Percentiles rank a stretch among this genome's conserved stretches.
Conservation (phyloP, 2,888 invertebrate genomes). For the Diloba caeruleocephala region DNA sequence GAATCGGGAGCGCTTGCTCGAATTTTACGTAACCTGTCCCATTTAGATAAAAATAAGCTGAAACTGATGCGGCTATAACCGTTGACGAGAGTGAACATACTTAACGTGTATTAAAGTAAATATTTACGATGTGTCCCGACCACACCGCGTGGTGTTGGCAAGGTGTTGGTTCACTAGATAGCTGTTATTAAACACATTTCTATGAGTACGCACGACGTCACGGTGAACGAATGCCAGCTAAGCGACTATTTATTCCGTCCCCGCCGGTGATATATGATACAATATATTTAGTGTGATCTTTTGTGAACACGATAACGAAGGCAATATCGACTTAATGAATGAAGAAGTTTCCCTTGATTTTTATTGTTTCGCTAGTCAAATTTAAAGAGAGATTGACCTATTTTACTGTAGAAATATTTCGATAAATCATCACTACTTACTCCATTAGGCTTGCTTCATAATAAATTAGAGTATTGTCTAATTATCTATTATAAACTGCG, state of each 20-base stretch:
- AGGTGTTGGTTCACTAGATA: slow-evolving; percentile 7
- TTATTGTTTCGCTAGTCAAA: neutral
- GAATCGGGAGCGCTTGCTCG: slow-evolving; percentile 9
- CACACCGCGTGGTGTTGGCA: neutral
- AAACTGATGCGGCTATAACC: slow-evolving; percentile 24
- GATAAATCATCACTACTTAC: too few relatives aligned
- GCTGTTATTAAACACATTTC: slow-evolving; percentile 18
- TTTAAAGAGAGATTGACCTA: slow-evolving; percentile 5
- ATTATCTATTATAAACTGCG: too few relatives aligned
- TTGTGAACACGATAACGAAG: slow-evolving; percentile 7
- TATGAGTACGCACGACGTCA: slow-evolving; percentile 9
- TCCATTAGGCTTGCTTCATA: too few relatives aligned
- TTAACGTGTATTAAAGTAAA: slow-evolving; percentile 29
- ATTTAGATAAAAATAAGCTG: slow-evolving; percentile 37
- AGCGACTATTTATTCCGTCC: slow-evolving; percentile 19
- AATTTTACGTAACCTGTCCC: slow-evolving; percentile 17
- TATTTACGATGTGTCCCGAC: slow-evolving; percentile 39
- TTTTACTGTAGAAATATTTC: too few relatives aligned
- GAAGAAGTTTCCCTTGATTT: slow-evolving; percentile 11
- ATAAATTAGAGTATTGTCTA: too few relatives aligned
- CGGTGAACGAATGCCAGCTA: slow-evolving; percentile 4
- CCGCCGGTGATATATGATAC: slow-evolving; percentile 12
- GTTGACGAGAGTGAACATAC: slow-evolving; percentile 19
- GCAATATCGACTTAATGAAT: slow-evolving; percentile 11
- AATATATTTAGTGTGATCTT: slow-evolving; percentile 26